These are phyloP conservation scores for Cyclura pinguis DNA, from an alignment of 2,797 vertebrate genomes.

Conservation along the genomic window DNA sequence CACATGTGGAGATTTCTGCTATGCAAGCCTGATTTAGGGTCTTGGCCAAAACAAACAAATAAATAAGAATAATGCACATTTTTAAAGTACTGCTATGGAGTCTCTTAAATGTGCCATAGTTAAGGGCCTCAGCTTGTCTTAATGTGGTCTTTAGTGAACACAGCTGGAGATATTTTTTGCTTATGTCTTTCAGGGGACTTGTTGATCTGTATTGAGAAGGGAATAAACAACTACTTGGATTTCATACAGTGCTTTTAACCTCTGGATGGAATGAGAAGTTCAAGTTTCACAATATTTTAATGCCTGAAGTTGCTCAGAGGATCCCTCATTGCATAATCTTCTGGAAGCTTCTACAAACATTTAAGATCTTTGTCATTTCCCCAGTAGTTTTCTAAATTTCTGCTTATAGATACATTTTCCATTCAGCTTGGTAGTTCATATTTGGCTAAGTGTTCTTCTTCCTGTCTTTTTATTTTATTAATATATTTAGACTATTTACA, in stretches of 20 bases:
- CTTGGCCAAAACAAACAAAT: too few species aligned
- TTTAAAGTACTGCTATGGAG: too few species aligned
- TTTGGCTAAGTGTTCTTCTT: conserved; percentile 13
- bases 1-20: too few species aligned
- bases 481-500: too few species aligned
- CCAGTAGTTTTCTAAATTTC: neutral
- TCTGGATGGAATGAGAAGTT: conserved; percentile 2
- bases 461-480: conserved; percentile 26
- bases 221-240: conserved; percentile 19
- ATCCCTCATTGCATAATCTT: neutral
- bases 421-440: conserved; percentile 27
- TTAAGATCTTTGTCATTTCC: neutral
- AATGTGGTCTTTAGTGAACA: too few species aligned
- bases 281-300: neutral
- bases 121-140: too few species aligned
- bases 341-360: conserved; percentile 1
- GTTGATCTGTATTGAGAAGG: rapidly evolving
- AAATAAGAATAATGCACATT: too few species aligned
- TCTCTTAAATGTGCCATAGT: too few species aligned
- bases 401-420: conserved; percentile 24
- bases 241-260: neutral
- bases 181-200: neutral
- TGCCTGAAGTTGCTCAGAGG: neutral
- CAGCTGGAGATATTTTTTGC: neutral
- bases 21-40: too few species aligned